These are phyloP conservation scores for Pycnomerus fuliginosus DNA, from an alignment of 2,888 invertebrate species.

Conservation along the genomic window DNA sequence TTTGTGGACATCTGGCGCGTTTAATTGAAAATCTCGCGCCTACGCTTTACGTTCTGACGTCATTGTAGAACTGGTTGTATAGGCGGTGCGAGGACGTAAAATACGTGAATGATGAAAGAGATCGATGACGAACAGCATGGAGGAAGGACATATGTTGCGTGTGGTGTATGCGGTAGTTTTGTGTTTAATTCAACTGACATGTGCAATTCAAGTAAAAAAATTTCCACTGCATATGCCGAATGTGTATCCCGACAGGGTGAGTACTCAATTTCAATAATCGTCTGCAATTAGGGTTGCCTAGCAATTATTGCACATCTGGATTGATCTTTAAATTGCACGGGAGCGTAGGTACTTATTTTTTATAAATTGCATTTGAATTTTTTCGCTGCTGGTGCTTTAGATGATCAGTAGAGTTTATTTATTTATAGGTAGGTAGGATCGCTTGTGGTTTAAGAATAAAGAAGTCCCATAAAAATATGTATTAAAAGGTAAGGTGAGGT, in stretches of 20 bases:
- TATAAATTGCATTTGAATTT: too few relatives aligned
- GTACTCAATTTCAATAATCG: slow-evolving; percentile 46
- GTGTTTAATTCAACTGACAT: slow-evolving; percentile 37
- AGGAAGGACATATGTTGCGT: slow-evolving; percentile 45
- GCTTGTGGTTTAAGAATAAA: too few relatives aligned
- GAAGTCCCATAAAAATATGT: too few relatives aligned
- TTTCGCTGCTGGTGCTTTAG: too few relatives aligned
- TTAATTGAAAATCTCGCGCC: slow-evolving; percentile 14
- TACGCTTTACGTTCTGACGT: slow-evolving; percentile 13
- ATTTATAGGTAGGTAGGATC: too few relatives aligned
- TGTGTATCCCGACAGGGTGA: slow-evolving; percentile 75
- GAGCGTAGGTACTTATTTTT: too few relatives aligned
- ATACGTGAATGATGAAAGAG: slow-evolving; percentile 2
- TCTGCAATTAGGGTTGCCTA: slow-evolving; percentile 25
- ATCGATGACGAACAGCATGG: slow-evolving; percentile 36
- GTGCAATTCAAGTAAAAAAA: slow-evolving; percentile 51
- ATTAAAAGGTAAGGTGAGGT: too few relatives aligned
- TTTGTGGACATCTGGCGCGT: background rate
- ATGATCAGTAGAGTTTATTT: too few relatives aligned
- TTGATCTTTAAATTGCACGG: too few relatives aligned
- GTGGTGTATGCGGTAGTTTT: slow-evolving; percentile 34
- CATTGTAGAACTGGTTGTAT: slow-evolving; percentile 12
- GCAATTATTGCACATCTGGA: too few relatives aligned
- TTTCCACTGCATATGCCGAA: slow-evolving; percentile 81
- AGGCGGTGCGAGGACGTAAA: slow-evolving; percentile 14